These are phyloP conservation scores for Ariopsis seemanni DNA, from an alignment of 2,113 vertebrate genomes.

Conservation along the genomic window DNA sequence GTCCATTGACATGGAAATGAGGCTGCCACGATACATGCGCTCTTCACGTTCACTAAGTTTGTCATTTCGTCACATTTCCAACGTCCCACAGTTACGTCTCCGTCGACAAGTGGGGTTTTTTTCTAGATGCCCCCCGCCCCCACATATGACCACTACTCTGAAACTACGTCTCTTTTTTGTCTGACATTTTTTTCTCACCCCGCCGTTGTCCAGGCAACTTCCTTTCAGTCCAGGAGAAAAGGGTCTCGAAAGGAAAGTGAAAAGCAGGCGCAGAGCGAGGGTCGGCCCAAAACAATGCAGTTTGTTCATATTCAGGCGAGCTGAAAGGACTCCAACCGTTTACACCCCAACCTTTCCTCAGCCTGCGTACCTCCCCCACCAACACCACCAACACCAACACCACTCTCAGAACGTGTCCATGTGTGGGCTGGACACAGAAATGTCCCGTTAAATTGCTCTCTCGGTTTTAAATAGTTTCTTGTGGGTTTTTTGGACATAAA, in stretches of 20 bases:
- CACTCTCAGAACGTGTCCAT: conserved; percentile 25
- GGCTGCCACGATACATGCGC: conserved; percentile 63
- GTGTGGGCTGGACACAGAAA: conserved; percentile 32
- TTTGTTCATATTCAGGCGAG: conserved; percentile 71
- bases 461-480: conserved; percentile 13
- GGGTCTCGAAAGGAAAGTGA: conserved; percentile 63
- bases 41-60: conserved; percentile 67
- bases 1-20: conserved; percentile 77
- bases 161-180: conserved; percentile 34
- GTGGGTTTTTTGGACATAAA: neutral
- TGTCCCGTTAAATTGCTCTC: neutral
- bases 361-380: conserved; percentile 11
- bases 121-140: conserved; percentile 34
- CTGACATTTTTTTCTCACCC: conserved; percentile 67
- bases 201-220: conserved; percentile 71
- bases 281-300: conserved; percentile 70
- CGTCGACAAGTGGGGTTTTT: conserved; percentile 21
- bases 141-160: conserved; percentile 31
- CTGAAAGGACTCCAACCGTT: conserved; percentile 62
- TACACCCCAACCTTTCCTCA: conserved; percentile 4
- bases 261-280: conserved; percentile 65
- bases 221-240: conserved; percentile 69
- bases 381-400: neutral
- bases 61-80: conserved; percentile 52
- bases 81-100: conserved; percentile 43